Percentiles rank a stretch among this genome's conserved stretches.
These are phyloP conservation scores for Diachasma alloeum DNA, from an alignment of 1,140 invertebrate species.

Conservation along the genomic window DNA sequence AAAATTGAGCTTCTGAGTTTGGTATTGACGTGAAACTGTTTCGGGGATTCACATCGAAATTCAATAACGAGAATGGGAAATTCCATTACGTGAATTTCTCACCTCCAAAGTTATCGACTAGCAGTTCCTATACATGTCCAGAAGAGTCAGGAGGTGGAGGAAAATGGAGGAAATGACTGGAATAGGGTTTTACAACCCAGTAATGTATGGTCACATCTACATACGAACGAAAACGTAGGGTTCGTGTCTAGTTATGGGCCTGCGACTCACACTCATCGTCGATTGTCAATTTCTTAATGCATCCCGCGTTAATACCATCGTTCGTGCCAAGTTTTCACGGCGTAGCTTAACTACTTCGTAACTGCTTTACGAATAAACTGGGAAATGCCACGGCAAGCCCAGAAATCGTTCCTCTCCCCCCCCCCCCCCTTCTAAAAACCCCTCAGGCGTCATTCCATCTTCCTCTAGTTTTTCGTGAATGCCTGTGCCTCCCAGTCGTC, in stretches of 20 bases:
- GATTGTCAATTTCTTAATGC: slow-evolving; percentile 22
- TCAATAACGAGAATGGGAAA: slow-evolving; percentile 8
- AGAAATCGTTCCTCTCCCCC: background rate
- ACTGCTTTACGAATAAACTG: slow-evolving; percentile 41
- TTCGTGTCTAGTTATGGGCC: background rate
- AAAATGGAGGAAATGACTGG: background rate
- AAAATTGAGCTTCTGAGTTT: background rate
- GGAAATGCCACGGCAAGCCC: background rate
- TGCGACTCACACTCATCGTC: background rate
- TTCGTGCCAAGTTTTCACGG: slow-evolving; percentile 28
- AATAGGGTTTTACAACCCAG: background rate
- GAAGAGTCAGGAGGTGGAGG: background rate
- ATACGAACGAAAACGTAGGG: too few relatives aligned
- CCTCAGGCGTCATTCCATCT: background rate
- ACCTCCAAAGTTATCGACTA: slow-evolving; percentile 10
- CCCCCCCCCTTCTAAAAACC: background rate
- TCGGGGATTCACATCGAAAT: background rate
- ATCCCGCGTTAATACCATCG: slow-evolving; percentile 16
- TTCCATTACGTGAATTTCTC: slow-evolving; percentile 2
- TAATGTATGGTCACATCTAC: too few relatives aligned
- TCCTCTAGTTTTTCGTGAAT: background rate
- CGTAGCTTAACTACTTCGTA: slow-evolving; percentile 38
- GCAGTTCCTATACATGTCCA: background rate
- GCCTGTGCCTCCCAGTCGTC: background rate
- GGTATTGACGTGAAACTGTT: background rate